Base-by-base conservation (phyloP, 1,140 invertebrate species). In the Daktulosphaira vitifoliae region DNA sequence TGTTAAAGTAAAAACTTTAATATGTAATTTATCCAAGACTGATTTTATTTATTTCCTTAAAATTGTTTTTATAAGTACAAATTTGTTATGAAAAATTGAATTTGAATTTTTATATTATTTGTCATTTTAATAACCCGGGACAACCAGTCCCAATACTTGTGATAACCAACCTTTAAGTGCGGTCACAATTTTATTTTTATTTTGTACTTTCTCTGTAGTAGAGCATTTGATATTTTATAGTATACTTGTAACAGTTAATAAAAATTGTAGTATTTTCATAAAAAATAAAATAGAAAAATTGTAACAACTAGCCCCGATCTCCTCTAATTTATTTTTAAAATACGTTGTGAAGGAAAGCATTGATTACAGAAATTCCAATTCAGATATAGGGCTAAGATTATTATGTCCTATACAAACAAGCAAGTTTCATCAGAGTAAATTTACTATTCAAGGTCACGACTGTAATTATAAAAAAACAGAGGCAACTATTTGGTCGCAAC, bases 371-470 rank as follows among this genome's bases (percentile, higher is more conserved):
- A 39, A 62, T 26, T 29, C 42, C 9, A 18, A 62, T 46, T 46
- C 13, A 4, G 56, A 62, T 15, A 48, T 62, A 22, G 56, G 56
- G 18, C 38, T 62, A 8, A 62, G 56, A 22, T 62, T 48, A 29
- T 46, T 62, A 9, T 29, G 29, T 29, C 56, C 56, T 23, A n/a
- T 16, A 22, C 9, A 62, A 33, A 26, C 29, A 11, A 33, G 5
- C 29, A 33, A 33, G 29, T 33, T 11, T 33, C 5, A 33, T n/a
- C n/a, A 33, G 29, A 11, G 5, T 11, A 33, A 11, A 33, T 11
- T 33, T 11, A 33, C 11, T 11, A 33, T 11, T 11, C 29, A 33
- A 33, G 29, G 11, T 33, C 29, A 33, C 29, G 29, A 11, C n/a
- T n/a, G n/a, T n/a, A n/a, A n/a, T n/a, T n/a, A n/a, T n/a, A n/a